Evolutionary conservation across 2,113 vertebrate species (phyloP).

Genomic region (Cavia porcellus): DNA sequence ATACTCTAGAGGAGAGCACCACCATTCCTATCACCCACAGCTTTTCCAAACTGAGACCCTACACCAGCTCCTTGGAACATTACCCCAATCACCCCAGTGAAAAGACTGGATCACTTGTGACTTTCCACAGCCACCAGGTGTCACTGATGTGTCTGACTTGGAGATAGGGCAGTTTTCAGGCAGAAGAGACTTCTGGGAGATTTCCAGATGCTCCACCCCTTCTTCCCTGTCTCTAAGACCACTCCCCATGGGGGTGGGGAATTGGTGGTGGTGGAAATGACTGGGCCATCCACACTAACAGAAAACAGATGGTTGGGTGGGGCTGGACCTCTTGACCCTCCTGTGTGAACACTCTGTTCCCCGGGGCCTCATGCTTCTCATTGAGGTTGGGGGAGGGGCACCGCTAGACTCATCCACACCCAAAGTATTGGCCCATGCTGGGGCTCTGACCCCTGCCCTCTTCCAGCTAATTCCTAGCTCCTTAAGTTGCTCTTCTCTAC

Average conservation of each 20-base stretch:
- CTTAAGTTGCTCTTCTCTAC: neutral
- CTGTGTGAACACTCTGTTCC: neutral
- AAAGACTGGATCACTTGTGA: neutral
- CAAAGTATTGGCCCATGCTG: neutral
- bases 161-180: neutral
- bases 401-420: neutral
- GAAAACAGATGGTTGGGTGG: neutral
- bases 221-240: conserved; percentile 9
- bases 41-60: neutral
- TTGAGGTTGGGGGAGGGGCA: neutral
- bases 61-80: neutral
- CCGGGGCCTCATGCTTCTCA: neutral
- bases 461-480: neutral
- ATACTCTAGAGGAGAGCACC: neutral
- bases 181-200: conserved; percentile 65
- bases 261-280: neutral
- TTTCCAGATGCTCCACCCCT: conserved; percentile 22
- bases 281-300: neutral
- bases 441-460: neutral
- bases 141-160: conserved; percentile 60
- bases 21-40: accelerated
- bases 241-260: neutral
- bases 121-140: conserved; percentile 74
- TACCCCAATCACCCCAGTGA: neutral
- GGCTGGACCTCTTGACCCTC: neutral